Conservation (phyloP, 1,140 invertebrate species). For the Himalopsyche phryganea region DNA sequence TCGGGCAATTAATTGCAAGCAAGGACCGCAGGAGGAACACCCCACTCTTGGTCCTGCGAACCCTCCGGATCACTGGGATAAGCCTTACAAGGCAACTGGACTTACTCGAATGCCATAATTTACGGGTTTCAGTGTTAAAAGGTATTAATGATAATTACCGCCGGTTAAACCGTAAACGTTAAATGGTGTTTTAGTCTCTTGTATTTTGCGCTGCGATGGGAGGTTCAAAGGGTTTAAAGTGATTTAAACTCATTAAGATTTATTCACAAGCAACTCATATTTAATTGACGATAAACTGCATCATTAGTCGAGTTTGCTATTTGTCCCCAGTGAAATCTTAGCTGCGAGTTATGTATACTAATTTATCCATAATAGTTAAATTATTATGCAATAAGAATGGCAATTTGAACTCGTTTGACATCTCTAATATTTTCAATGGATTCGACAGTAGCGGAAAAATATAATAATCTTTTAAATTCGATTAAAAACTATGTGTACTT, state of each 20-base stretch:
- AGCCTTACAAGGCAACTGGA: conserved; percentile 34
- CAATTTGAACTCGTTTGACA: too few species aligned
- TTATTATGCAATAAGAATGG: too few species aligned
- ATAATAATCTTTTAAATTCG: too few species aligned
- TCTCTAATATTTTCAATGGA: too few species aligned
- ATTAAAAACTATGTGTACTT: too few species aligned
- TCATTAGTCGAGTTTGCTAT: conserved; percentile 8
- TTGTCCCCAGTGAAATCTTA: too few species aligned
- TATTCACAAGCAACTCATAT: conserved; percentile 27
- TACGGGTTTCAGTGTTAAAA: conserved; percentile 35
- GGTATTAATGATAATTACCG: conserved; percentile 35
- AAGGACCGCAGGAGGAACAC: conserved; percentile 10
- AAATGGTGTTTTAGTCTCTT: conserved; percentile 35
- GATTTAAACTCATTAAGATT: conserved; percentile 35
- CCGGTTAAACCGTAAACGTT: conserved; percentile 35
- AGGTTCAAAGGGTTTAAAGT: conserved; percentile 31
- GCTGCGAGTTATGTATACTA: too few species aligned
- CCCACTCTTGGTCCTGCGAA: conserved; percentile 8
- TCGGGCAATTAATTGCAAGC: conserved; percentile 32
- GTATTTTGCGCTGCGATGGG: conserved; percentile 28
- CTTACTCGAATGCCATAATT: conserved; percentile 35
- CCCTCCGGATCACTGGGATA: conserved; percentile 30
- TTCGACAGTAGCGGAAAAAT: too few species aligned
- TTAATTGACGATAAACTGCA: conserved; percentile 19
- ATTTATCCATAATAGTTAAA: too few species aligned